Evolutionary conservation across 1,140 invertebrate species (phyloP).

Genomic region (Maconellicoccus hirsutus): DNA sequence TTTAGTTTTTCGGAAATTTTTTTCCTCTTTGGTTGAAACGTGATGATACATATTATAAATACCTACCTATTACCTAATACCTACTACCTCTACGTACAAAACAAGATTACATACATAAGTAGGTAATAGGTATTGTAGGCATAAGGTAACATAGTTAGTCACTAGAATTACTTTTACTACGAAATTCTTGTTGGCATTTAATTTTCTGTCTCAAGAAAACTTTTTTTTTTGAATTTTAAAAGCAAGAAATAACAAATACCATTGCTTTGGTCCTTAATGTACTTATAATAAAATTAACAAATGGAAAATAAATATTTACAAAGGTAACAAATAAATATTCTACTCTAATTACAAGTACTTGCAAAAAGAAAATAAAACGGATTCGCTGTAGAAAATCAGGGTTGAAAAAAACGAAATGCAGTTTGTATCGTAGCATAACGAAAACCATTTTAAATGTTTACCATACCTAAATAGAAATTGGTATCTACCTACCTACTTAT

Average conservation of each 20-base stretch:
- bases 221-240: not conserved
- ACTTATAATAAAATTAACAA: not conserved
- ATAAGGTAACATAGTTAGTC: too few relatives aligned
- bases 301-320: not conserved
- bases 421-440: not conserved
- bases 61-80: too few relatives aligned
- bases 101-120: too few relatives aligned
- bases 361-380: slow-evolving; percentile 1
- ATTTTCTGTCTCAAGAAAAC: not conserved
- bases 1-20: too few relatives aligned
- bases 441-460: not conserved
- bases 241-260: not conserved
- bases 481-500: not conserved
- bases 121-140: too few relatives aligned
- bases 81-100: too few relatives aligned
- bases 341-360: not conserved
- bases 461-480: not conserved
- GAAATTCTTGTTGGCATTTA: too few relatives aligned
- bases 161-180: too few relatives aligned
- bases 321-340: too few relatives aligned
- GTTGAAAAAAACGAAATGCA: not conserved
- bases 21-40: too few relatives aligned
- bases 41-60: too few relatives aligned
- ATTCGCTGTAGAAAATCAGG: slow-evolving; percentile 4
- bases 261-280: not conserved